Base-by-base conservation (phyloP, 1,140 invertebrate genomes). In the Aphis gossypii region DNA sequence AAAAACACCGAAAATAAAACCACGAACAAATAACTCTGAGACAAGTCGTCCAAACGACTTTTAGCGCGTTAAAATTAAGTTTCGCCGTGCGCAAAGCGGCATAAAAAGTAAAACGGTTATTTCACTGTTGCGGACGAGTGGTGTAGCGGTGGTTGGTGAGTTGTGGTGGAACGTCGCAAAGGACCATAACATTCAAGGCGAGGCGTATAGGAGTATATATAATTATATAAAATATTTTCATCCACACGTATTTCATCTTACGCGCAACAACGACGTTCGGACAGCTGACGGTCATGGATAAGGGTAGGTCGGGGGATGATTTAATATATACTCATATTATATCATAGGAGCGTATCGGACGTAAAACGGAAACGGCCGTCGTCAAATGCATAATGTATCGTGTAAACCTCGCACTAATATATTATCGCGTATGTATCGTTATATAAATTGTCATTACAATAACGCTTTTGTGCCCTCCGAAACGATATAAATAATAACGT, bases 211-310 rank as follows among this genome's bases (percentile, higher is more conserved):
- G 56, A 60, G 30, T n/a, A 14, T 30, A 68, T 76, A 76, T 76
- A 76, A 76, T 76, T 76, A n/a, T 76, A 76, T 76, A 76, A n/a
- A 76, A 76, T n/a, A 76, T n/a, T 76, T n/a, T 76, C 18, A n/a
- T 30, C 60, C 30, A 68, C 60, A n/a, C 60, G 30, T 68, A n/a
- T n/a, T 35, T n/a, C 30, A 2, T 76, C 60, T 76, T 68, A n/a
- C 60, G 21, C 25, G 8, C 56, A 4, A 8, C 56, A 21, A 56
- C 25, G 56, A 30, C 25, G 25, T 3, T 9, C 23, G 60, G 60
- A 18, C 60, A 1, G 60, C 30, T 3, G 60, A 68, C 7, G 56
- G 60, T 23, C 4, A 25, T 11, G 25, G 56, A 23, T 30, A 2
- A 9, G 60, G 30, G 60, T 18, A n/a, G 11, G 30, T n/a, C 4